phyloP scores from a whole-genome alignment of 1,140 invertebrate species.

The Anoplolepis gracilipes region DNA sequence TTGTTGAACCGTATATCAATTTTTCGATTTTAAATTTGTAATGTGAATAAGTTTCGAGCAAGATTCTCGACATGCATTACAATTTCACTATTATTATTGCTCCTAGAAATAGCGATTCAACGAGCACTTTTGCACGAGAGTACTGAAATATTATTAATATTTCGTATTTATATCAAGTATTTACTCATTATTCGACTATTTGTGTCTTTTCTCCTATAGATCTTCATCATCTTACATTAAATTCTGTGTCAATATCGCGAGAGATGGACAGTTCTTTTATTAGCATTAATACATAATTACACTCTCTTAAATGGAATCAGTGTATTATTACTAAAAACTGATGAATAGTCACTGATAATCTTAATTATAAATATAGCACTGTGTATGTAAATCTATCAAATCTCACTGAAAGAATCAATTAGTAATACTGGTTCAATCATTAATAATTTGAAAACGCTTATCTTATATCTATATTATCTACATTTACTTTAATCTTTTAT shows the following conservation, averaged over 20 bases:
- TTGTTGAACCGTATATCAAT: not conserved
- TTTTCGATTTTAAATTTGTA: not conserved
- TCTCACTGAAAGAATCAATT: no score
- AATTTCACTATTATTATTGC: not conserved
- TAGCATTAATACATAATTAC: constrained; percentile 22
- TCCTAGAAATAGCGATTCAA: not conserved
- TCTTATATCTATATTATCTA: no score
- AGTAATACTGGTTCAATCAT: no score
- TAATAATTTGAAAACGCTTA: no score
- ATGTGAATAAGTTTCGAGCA: not conserved
- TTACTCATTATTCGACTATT: not conserved
- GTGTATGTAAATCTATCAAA: no score
- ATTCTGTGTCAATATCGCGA: not conserved
- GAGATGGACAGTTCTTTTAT: not conserved
- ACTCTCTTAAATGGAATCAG: not conserved
- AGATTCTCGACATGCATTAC: not conserved
- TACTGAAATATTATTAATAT: not conserved
- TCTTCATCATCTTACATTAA: not conserved
- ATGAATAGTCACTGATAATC: no score
- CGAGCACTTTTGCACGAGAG: not conserved
- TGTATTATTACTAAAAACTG: no score
- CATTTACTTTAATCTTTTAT: no score
- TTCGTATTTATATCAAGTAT: constrained; percentile 1
- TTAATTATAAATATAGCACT: no score
- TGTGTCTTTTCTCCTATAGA: not conserved